Percentiles rank a stretch among this genome's conserved stretches.
Conservation (phyloP, 92 coral and sea anemone species). For the Epizoanthus rinbou region DNA sequence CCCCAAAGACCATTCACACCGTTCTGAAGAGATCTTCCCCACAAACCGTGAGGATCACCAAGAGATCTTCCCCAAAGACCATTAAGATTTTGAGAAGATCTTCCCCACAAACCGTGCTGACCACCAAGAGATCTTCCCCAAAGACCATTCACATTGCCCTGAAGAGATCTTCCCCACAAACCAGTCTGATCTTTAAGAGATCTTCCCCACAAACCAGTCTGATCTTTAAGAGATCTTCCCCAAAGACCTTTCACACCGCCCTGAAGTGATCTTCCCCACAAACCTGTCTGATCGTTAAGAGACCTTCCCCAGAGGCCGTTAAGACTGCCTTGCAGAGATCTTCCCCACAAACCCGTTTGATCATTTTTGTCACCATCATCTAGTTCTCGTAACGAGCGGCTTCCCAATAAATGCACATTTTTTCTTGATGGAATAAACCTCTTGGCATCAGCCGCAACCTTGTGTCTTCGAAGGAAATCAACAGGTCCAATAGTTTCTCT, state of each 20-base stretch:
- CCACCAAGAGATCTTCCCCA: too few species aligned
- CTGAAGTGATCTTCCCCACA: not conserved
- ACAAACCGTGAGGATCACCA: too few species aligned
- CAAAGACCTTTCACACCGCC: not conserved
- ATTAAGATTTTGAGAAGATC: not conserved
- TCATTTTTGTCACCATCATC: not conserved
- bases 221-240: too few species aligned
- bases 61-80: too few species aligned
- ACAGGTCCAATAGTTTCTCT: not conserved
- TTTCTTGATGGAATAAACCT: not conserved
- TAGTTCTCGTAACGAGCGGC: not conserved
- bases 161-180: not conserved
- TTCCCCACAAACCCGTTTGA: not conserved
- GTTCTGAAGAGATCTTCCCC: too few species aligned
- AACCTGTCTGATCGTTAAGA: not conserved
- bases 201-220: constrained; percentile 6
- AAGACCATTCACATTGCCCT: not conserved
- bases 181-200: not conserved
- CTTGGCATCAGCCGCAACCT: not conserved
- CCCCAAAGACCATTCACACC: not conserved
- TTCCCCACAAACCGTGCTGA: constrained; percentile 8
- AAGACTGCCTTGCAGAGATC: not conserved
- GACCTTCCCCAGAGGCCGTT: not conserved
- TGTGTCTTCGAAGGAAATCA: not conserved
- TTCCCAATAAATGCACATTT: constrained; percentile 1